Evolutionary conservation across 2,797 vertebrate species (phyloP), one percentile per base, ranked within the genome.

Genomic region (Aulostomus chinensis): DNA sequence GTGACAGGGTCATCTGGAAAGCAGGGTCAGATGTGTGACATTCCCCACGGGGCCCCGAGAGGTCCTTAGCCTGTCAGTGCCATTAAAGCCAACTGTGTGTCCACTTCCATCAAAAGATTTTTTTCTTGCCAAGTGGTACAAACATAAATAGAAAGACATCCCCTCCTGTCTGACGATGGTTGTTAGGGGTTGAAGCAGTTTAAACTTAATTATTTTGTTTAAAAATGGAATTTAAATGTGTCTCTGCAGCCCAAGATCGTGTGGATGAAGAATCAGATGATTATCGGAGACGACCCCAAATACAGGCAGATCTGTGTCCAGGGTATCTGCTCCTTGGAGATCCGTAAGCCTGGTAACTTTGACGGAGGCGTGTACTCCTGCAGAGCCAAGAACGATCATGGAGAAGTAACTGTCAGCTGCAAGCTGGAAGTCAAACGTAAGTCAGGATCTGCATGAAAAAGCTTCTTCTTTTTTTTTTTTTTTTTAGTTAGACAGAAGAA

Each of bases 201-300:
- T n/a, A n/a, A n/a, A n/a, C n/a, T n/a, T n/a, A n/a, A n/a, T n/a
- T n/a, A 26, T 15, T 1, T 40, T 9, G 8, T 21, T 7, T 5
- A 10, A 8, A 21, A 14, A 15, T 42, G 2, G 3, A 2, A 25
- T 47, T 50, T 30, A 12, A 28, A 34, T 18, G 0, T 58, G 45
- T 40, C 35, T 24, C 41, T 24, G 7, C 83, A 99, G 97, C 95
- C 97, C 63, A 98, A 91, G 87, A 87, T 98, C 26, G 71, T 89
- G 52, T 99, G 97, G 97, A 83, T 96, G 93, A 98, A 98, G 80
- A 99, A 98, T 73, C 92, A 96, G 82, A 95, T 96, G 93, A 87
- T 94, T 47, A 94, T 99, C 18, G 87, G 90, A 29, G 94, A 96
- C 0, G 92, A 98, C 48, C 96, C 97, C 36, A 98, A 95, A 56